These are phyloP conservation scores for Hybognathus amarus DNA, from an alignment of 2,797 vertebrate genomes.

Conservation along the genomic window DNA sequence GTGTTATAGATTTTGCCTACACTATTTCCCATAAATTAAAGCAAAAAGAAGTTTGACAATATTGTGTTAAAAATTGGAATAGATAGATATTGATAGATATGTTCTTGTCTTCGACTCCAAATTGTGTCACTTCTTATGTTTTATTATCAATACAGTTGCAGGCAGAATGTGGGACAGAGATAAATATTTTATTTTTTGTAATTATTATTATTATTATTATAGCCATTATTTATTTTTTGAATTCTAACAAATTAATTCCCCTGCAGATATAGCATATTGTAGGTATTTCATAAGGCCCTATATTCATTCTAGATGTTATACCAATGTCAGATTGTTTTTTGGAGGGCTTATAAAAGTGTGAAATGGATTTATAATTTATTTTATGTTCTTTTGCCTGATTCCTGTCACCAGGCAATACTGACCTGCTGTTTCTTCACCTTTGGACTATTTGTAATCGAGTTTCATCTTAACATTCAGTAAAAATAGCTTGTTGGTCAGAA, in stretches of 20 bases:
- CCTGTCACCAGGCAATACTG: not conserved
- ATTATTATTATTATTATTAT: not conserved
- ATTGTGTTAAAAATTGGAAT: not conserved
- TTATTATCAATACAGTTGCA: not conserved
- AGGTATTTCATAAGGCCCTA: not conserved
- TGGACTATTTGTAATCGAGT: not conserved
- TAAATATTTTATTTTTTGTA: not conserved
- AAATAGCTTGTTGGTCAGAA: not conserved
- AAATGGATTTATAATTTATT: no score
- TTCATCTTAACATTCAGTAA: not conserved
- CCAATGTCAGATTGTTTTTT: not conserved
- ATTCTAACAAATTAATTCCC: not conserved
- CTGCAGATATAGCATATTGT: not conserved
- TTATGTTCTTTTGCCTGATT: no score
- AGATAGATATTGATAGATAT: not conserved
- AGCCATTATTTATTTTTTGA: not conserved
- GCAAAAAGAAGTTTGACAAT: not conserved
- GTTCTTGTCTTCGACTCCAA: not conserved
- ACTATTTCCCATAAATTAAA: not conserved
- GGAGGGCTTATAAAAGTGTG: no score
- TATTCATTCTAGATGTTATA: not conserved
- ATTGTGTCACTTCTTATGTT: not conserved
- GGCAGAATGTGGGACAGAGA: not conserved
- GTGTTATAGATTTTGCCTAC: not conserved
- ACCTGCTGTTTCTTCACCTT: not conserved